These are phyloP conservation scores for Zeuzera pyrina DNA, from an alignment of 2,888 invertebrate species.

Conservation along the genomic window DNA sequence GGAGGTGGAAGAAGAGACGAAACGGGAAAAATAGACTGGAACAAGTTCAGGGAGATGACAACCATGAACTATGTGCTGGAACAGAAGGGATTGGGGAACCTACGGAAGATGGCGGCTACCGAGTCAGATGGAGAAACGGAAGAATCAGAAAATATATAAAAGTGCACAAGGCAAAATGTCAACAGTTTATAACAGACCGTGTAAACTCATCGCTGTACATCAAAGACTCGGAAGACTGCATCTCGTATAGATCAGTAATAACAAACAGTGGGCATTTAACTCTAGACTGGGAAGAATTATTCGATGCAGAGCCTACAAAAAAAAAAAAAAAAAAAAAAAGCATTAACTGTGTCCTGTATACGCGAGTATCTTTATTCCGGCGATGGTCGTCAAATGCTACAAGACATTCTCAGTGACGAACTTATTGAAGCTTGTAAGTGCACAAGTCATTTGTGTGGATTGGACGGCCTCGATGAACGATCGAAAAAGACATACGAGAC, in stretches of 20 bases:
- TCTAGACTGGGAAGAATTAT: background rate
- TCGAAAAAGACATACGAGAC: slow-evolving; percentile 3
- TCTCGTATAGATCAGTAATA: background rate
- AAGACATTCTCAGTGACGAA: slow-evolving; percentile 5
- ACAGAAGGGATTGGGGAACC: background rate
- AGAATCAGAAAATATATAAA: background rate
- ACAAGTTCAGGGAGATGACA: background rate
- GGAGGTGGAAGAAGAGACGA: background rate
- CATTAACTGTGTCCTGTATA: background rate
- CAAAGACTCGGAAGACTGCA: background rate
- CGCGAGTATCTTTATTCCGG: background rate
- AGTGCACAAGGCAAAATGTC: background rate
- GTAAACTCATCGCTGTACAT: background rate
- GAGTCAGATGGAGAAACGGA: background rate
- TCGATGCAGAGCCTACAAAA: background rate
- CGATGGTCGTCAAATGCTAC: slow-evolving; percentile 1
- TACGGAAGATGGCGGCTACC: background rate
- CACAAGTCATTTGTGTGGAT: slow-evolving; percentile 7
- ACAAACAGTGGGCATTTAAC: background rate
- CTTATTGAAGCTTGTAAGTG: slow-evolving; percentile 9
- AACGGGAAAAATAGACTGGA: background rate
- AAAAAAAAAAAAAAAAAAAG: too few relatives aligned
- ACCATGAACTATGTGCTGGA: background rate
- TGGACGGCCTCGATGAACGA: slow-evolving; percentile 6
- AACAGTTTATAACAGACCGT: background rate